These are phyloP conservation scores for Dasysyrphus tricinctus DNA, from an alignment of 2,888 invertebrate genomes.

Conservation along the genomic window DNA sequence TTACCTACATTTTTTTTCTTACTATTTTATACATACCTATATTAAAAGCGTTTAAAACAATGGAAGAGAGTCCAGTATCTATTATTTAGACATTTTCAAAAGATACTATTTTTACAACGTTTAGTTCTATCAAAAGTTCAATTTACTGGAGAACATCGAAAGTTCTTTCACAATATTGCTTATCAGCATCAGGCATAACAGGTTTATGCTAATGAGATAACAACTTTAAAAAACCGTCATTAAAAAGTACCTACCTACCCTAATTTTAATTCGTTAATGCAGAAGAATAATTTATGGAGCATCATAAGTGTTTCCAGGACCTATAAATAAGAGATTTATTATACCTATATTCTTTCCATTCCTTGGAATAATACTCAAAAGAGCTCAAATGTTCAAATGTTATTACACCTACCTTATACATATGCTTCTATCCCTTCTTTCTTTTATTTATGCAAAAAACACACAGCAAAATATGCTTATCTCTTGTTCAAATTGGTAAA, in stretches of 20 bases:
- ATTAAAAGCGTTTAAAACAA: too few relatives aligned
- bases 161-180: too few relatives aligned
- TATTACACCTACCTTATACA: background rate
- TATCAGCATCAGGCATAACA: too few relatives aligned
- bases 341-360: background rate
- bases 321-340: slow-evolving; percentile 1
- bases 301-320: background rate
- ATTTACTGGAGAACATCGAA: too few relatives aligned
- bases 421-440: background rate
- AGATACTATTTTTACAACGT: too few relatives aligned
- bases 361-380: background rate
- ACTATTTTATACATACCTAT: too few relatives aligned
- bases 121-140: too few relatives aligned
- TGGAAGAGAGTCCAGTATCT: too few relatives aligned
- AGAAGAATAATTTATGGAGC: background rate
- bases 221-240: background rate
- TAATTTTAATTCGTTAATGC: background rate
- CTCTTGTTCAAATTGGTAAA: slow-evolving; percentile 8
- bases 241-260: too few relatives aligned
- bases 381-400: background rate
- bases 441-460: background rate
- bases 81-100: too few relatives aligned
- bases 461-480: background rate
- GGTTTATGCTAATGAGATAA: too few relatives aligned
- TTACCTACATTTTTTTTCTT: too few relatives aligned